These are phyloP conservation scores for Corythucha ciliata DNA, from an alignment of 2,888 invertebrate species.

Conservation along the genomic window DNA sequence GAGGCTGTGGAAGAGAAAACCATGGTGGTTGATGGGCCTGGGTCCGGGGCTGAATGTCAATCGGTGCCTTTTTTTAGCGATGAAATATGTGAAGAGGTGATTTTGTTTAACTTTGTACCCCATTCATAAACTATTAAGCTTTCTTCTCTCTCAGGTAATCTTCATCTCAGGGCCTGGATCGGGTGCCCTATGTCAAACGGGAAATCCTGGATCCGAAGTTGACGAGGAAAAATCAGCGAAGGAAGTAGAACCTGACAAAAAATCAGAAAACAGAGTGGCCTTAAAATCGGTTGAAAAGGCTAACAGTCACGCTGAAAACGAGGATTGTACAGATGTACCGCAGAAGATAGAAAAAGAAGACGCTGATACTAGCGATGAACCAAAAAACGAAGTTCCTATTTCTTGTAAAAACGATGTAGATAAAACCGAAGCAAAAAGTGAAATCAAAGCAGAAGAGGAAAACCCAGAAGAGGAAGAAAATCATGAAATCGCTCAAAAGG, in stretches of 20 bases:
- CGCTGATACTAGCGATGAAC: slow-evolving; percentile 46
- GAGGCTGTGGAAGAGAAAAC: slow-evolving; percentile 66
- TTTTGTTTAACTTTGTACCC: too few species aligned
- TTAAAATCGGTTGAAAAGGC: neutral
- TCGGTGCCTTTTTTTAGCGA: too few species aligned
- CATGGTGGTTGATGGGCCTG: slow-evolving; percentile 60
- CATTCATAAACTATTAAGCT: too few species aligned
- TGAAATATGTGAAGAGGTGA: too few species aligned
- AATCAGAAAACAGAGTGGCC: slow-evolving; percentile 8
- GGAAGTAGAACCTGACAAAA: slow-evolving; percentile 3
- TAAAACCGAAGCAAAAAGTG: slow-evolving; percentile 18
- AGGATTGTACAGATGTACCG: slow-evolving; percentile 23
- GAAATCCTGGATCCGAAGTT: neutral
- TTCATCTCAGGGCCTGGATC: too few species aligned
- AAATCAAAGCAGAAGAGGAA: slow-evolving; percentile 18
- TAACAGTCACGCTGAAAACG: slow-evolving; percentile 3
- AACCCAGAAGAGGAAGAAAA: slow-evolving; percentile 21
- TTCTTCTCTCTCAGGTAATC: too few species aligned
- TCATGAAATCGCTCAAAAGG: slow-evolving; percentile 29
- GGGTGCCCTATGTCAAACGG: too few species aligned
- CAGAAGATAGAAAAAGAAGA: slow-evolving; percentile 42
- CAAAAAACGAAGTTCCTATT: slow-evolving; percentile 42
- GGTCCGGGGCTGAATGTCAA: slow-evolving; percentile 61
- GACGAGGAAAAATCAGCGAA: slow-evolving; percentile 2
- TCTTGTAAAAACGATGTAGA: slow-evolving; percentile 41